A percentile compares a stretch with the other conserved stretches of the same genome.
These are phyloP conservation scores for Pempheris klunzingeri DNA, from an alignment of 2,797 vertebrate genomes.

Conservation along the genomic window DNA sequence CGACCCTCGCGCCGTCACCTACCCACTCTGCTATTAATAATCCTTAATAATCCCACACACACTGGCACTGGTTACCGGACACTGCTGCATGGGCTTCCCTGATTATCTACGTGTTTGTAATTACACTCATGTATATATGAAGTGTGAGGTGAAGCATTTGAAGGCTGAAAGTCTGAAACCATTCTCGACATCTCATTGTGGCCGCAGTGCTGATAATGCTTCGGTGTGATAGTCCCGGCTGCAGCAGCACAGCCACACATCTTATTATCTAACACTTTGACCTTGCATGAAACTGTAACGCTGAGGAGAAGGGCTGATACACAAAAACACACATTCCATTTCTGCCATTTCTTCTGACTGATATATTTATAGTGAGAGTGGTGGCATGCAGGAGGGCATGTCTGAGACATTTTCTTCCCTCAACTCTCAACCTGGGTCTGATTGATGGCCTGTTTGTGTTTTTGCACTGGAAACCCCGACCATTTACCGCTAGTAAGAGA, in stretches of 20 bases:
- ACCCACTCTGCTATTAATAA: constrained; percentile 70
- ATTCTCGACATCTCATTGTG: constrained; percentile 6
- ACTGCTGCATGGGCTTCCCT: constrained; percentile 62
- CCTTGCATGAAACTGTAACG: constrained; percentile 22
- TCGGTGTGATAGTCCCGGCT: constrained; percentile 2
- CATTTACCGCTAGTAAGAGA: constrained; percentile 2
- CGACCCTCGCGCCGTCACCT: constrained; percentile 62
- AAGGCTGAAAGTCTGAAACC: constrained; percentile 35
- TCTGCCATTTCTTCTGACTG: constrained; percentile 32
- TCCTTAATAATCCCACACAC: constrained; percentile 11
- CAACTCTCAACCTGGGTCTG: constrained; percentile 40
- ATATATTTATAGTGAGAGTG: constrained; percentile 56
- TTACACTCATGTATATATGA: constrained; percentile 24
- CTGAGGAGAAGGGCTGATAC: constrained; percentile 6
- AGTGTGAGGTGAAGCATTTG: constrained; percentile 14
- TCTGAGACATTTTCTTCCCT: constrained; percentile 24
- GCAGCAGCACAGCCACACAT: background rate
- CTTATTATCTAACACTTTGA: constrained; percentile 27
- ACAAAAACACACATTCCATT: constrained; percentile 2
- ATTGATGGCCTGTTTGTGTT: constrained; percentile 70
- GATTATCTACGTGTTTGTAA: constrained; percentile 43
- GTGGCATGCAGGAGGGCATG: constrained; percentile 23
- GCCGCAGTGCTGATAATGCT: constrained; percentile 23
- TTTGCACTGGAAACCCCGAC: constrained; percentile 38
- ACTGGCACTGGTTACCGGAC: constrained; percentile 30